Evolutionary conservation across 2,888 invertebrate species (phyloP).

Genomic region (Chloroclysta siterata): DNA sequence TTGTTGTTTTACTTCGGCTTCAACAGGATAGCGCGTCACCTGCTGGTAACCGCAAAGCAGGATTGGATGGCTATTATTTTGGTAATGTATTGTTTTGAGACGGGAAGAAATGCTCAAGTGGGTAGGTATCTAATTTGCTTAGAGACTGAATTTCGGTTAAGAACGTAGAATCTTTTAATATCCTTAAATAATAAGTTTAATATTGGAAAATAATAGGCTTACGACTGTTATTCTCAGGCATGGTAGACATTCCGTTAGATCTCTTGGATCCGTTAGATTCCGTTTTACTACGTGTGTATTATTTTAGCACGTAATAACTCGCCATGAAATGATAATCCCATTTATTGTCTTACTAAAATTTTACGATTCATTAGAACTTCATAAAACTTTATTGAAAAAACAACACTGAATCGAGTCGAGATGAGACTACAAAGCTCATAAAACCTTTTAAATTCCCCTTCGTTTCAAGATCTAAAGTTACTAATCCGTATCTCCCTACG

Average conservation of each 20-base stretch:
- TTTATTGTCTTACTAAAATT: conserved; percentile 11
- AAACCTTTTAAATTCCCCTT: conserved; percentile 25
- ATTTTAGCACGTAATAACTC: too few relatives aligned
- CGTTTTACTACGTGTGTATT: too few relatives aligned
- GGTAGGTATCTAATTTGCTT: too few relatives aligned
- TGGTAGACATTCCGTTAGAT: too few relatives aligned
- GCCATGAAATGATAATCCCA: background rate
- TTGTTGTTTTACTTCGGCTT: conserved; percentile 20
- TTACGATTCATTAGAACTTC: conserved; percentile 33
- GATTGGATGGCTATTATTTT: background rate
- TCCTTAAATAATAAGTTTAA: too few relatives aligned
- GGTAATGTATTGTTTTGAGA: conserved; percentile 3
- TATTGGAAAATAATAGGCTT: too few relatives aligned
- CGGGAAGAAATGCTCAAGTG: conserved; percentile 1
- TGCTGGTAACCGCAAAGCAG: conserved; percentile 35
- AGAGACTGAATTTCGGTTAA: too few relatives aligned
- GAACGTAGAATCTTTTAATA: too few relatives aligned
- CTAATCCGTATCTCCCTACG: conserved; percentile 20
- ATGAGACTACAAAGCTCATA: conserved; percentile 8
- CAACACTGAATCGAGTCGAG: conserved; percentile 18
- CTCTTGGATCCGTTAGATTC: too few relatives aligned
- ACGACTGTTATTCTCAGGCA: too few relatives aligned
- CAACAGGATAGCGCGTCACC: conserved; percentile 32
- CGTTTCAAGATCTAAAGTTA: conserved; percentile 21
- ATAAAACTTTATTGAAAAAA: conserved; percentile 31